Percentiles rank a stretch among this genome's conserved stretches.
Evolutionary conservation across 2,797 vertebrate species (phyloP).

Genomic region (Gymnothorax javanicus): DNA sequence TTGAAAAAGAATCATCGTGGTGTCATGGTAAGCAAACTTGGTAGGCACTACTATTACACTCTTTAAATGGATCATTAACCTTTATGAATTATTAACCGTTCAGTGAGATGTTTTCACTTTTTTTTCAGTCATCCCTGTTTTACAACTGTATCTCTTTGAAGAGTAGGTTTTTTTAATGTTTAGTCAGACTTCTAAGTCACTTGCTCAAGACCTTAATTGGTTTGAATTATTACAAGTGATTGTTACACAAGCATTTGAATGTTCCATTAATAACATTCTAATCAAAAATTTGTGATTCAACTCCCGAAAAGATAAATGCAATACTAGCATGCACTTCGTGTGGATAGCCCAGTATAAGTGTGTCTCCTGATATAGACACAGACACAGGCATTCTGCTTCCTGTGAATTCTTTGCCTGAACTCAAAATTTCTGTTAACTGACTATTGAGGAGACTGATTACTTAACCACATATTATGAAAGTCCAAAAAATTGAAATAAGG

Average conservation of each 20-base stretch:
- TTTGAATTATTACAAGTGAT: too few relatives aligned
- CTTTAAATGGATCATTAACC: neutral
- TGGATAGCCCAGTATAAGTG: neutral
- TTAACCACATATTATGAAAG: neutral
- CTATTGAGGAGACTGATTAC: neutral
- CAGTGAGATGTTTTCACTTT: too few relatives aligned
- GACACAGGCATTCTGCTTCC: neutral
- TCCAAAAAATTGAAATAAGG: neutral
- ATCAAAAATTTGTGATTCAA: too few relatives aligned
- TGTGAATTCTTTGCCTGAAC: slow-evolving; percentile 14
- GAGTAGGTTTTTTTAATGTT: too few relatives aligned
- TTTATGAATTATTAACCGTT: neutral
- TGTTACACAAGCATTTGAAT: too few relatives aligned
- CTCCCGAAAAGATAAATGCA: too few relatives aligned
- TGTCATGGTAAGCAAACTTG: neutral
- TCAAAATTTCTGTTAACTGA: slow-evolving; percentile 5
- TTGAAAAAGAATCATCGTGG: neutral
- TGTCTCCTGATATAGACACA: neutral
- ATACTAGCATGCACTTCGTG: neutral
- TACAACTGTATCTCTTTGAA: too few relatives aligned
- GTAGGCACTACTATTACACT: neutral
- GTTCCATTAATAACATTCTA: too few relatives aligned
- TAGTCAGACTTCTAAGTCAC: too few relatives aligned
- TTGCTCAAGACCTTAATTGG: too few relatives aligned
- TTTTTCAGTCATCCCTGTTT: too few relatives aligned